These are phyloP conservation scores for Hydractinia echinata DNA, from an alignment of 30 jellyfish, hydroid and myxozoan species.

Conservation along the genomic window DNA sequence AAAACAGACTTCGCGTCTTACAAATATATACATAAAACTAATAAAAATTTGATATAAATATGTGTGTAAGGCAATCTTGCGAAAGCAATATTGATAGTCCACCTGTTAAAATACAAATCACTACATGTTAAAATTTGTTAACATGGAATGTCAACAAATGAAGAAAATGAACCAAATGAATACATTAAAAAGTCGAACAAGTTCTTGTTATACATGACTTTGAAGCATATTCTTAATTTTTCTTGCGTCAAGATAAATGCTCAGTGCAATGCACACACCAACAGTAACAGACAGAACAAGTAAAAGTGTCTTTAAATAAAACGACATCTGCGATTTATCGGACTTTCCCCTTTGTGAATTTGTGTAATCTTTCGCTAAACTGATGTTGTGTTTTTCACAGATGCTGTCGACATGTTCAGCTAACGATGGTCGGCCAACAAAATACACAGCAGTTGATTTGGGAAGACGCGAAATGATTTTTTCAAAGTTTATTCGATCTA, in stretches of 20 bases:
- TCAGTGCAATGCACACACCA: background rate
- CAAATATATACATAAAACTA: no score
- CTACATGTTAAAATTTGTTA: no score
- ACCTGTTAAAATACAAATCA: no score
- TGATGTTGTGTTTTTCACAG: background rate
- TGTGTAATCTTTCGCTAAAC: constrained; percentile 4
- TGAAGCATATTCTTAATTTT: background rate
- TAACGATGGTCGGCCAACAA: constrained; percentile 35
- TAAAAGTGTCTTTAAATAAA: constrained; percentile 1
- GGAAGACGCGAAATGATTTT: background rate
- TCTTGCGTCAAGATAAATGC: background rate
- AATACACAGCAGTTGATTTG: constrained; percentile 2
- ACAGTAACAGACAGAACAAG: background rate
- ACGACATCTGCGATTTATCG: background rate
- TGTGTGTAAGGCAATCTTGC: no score
- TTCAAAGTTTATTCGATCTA: constrained; percentile 18
- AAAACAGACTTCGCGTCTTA: no score
- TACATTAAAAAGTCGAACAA: no score
- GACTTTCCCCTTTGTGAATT: constrained; percentile 28
- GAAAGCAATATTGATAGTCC: no score
- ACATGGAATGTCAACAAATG: no score
- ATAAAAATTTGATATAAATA: no score
- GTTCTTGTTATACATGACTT: no score
- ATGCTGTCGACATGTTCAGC: constrained; percentile 7
- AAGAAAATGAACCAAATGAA: no score